Evolutionary conservation across 1,140 invertebrate genomes (phyloP).

Genomic region (Drosophila ficusphila): DNA sequence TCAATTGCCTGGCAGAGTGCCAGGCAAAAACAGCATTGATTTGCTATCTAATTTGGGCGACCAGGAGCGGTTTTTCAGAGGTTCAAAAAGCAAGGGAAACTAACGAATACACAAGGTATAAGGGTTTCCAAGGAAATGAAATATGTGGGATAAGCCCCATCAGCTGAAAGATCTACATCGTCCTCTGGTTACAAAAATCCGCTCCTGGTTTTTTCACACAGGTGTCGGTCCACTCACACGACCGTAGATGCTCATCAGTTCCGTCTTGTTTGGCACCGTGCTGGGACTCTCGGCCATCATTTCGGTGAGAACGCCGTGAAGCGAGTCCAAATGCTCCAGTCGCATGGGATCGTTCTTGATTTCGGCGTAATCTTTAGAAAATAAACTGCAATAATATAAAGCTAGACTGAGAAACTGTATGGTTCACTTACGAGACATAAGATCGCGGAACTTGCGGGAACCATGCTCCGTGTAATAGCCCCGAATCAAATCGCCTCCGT

Average conservation of each 20-base stretch:
- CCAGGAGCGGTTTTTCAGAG: slow-evolving; percentile 17
- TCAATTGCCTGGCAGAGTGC: slow-evolving; percentile 26
- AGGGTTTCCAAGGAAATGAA: too few relatives aligned
- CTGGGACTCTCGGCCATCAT: slow-evolving; percentile 86
- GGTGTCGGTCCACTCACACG: slow-evolving; percentile 86
- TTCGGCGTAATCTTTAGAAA: slow-evolving; percentile 89
- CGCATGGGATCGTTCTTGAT: slow-evolving; percentile 89
- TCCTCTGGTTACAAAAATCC: too few relatives aligned
- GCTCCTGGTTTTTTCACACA: slow-evolving; percentile 15
- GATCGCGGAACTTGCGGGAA: slow-evolving; percentile 91
- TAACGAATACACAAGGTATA: too few relatives aligned
- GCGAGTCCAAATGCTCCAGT: slow-evolving; percentile 90
- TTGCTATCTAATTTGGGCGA: slow-evolving; percentile 13
- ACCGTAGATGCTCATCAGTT: slow-evolving; percentile 92
- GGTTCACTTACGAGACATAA: slow-evolving; percentile 92
- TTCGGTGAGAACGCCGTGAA: slow-evolving; percentile 88
- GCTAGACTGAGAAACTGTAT: rapidly evolving
- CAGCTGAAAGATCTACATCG: too few relatives aligned
- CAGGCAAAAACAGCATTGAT: slow-evolving; percentile 17
- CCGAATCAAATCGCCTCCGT: slow-evolving; percentile 87
- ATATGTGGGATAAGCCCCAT: too few relatives aligned
- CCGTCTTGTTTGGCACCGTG: slow-evolving; percentile 90
- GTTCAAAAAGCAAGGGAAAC: too few relatives aligned
- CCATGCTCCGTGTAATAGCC: slow-evolving; percentile 88
- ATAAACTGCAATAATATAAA: not conserved